Percentiles rank a stretch among this genome's conserved stretches.
Conservation (phyloP, 2,888 invertebrate species). For the Osedax frankpressi region DNA sequence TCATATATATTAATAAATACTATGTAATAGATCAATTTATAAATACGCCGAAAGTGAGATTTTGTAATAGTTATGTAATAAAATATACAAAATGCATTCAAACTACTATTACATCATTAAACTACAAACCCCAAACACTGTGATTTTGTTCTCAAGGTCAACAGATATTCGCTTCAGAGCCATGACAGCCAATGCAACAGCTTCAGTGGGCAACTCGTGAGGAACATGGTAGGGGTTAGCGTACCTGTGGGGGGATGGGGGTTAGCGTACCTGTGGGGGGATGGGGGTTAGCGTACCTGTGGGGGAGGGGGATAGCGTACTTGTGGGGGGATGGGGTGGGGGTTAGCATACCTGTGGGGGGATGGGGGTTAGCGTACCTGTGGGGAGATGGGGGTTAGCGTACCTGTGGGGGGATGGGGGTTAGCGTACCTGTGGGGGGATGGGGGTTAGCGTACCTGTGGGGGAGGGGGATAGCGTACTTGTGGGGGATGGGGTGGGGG, state of each 20-base stretch:
- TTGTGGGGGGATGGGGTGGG: neutral
- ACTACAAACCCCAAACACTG: conserved; percentile 28
- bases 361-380: conserved; percentile 47
- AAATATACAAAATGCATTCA: neutral
- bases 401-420: too few species aligned
- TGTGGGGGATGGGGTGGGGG: conserved; percentile 48
- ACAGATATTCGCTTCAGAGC: conserved; percentile 73
- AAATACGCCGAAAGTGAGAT: conserved; percentile 54
- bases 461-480: neutral
- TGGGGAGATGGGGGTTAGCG: too few species aligned
- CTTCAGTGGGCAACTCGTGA: conserved; percentile 61
- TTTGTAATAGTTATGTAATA: neutral
- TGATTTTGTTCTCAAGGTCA: conserved; percentile 60
- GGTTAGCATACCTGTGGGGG: neutral
- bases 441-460: neutral
- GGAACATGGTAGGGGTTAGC: conserved; percentile 43
- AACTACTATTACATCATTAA: neutral
- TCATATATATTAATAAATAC: neutral
- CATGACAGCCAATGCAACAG: conserved; percentile 63
- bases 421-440: neutral
- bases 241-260: conserved; percentile 22
- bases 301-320: neutral
- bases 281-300: neutral
- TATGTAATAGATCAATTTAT: too few species aligned
- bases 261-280: too few species aligned